Base-by-base conservation (phyloP, 1,140 invertebrate genomes). In the Drosophila parabipectinata region DNA sequence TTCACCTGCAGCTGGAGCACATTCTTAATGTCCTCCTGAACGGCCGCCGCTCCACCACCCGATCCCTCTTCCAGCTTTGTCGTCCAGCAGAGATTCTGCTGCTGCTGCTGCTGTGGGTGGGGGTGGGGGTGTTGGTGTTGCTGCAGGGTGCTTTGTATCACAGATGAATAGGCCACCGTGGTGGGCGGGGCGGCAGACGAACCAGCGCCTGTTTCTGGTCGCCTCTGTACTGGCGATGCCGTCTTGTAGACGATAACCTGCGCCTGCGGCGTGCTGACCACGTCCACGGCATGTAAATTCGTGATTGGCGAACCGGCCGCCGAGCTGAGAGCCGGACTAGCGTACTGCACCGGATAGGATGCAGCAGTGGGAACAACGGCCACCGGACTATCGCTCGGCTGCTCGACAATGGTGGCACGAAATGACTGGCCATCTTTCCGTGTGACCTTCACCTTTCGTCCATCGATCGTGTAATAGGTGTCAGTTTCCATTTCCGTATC, bases 81-180 rank as follows among this genome's bases (percentile, higher is more conserved):
- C 32, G 83, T 78, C 88, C 90, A 91, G 72, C 82, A 90, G 44
- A 78, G 73, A 21, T 71, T 82, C 39, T 82, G 76, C 47, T 87
- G 79, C 34, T 72, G 77, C 12, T 60, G 72, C 28, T 53, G 71
- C 30, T 78, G 79, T 21, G 21, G 21, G 3, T 21, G 21, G 21
- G 26, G 26, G 4, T 28, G 26, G 26, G 5, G 26, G 26, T 28
- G 26, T 39, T 87, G 80, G 28, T 87, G 82, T 30, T 90, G 84
- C 45, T 88, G 90, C 66, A 89, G 67, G 50, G 90, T 91, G 60
- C 90, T 90, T 90, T 91, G 90, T 91, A 91, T 91, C 90, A 91
- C 90, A 91, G 90, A 91, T 77, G 90, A 90, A 63, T 91, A 91
- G 50, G 90, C 90, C 41, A 91, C 90, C 41, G 90, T 85, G 56